Base-by-base conservation (phyloP, 2,113 vertebrate genomes). In the Anoplopoma fimbria region DNA sequence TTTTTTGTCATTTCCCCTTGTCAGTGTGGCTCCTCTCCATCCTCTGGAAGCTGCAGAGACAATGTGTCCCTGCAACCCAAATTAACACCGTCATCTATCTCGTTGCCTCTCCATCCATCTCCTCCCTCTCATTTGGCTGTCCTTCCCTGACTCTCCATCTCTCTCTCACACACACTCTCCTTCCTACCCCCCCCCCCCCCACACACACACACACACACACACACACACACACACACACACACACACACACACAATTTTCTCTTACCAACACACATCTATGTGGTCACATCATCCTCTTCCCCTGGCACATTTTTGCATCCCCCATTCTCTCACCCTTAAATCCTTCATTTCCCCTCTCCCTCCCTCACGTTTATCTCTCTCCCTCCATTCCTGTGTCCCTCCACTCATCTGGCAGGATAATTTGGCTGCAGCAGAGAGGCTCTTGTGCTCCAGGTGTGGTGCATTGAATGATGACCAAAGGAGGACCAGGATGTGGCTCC, bases 31-130 rank as follows among this genome's bases (percentile, higher is more conserved):
- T 73, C 33, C 42, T 49, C 79, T 83, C 33, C 42, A 58, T 85
- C 63, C 25, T 60, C 38, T 58, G 36, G 27, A 69, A 79, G 73
- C 75, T 38, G 2, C 77, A 62, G 78, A 82, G 79, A 87, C 84
- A 83, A 72, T 79, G 62, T 57, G 71, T 83, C 79, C 70, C 69
- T 36, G 76, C 58, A 70, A 65, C 57, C 72, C 49, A 83, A 79
- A 90, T 83, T 57, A 92, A 87, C 42, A 69, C 34, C 25, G 40
- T 68, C 80, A 86, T 92, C 64, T 64, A 75, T 89, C 77, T 77
- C 34, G 15, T 63, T 29, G 55, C 49, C 82, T 80, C 83, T 72
- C 61, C 83, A 88, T 85, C 79, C 77, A 74, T 83, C 81, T 71
- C 40, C 85, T 65, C 72, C 27, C 38, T 73, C 73, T 82, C 82